phyloP scores from a whole-genome alignment of 2,888 invertebrate genomes.

The Drosophila buzzatii region DNA sequence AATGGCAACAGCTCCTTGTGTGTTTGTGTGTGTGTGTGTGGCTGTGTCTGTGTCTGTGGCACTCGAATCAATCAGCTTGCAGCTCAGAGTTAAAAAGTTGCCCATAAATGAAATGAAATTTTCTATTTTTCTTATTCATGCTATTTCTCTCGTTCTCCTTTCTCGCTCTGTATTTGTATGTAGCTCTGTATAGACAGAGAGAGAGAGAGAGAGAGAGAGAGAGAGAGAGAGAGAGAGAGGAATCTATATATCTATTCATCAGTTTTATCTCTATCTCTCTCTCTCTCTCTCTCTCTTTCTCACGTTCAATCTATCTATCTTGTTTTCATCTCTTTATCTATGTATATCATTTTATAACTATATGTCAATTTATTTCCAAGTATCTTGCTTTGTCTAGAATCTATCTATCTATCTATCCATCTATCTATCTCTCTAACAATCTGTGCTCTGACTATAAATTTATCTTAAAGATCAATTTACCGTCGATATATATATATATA shows the following conservation, averaged over 20 bases:
- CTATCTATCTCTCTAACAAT: no score
- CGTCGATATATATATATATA: neutral
- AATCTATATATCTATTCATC: neutral
- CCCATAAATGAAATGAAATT: constrained; percentile 27
- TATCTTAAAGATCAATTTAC: neutral
- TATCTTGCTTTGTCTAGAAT: neutral
- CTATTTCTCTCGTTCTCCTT: neutral
- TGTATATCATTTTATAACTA: neutral
- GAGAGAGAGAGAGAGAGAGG: no score
- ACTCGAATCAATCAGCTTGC: constrained; percentile 70
- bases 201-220: no score
- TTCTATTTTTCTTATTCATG: neutral
- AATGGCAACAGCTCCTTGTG: constrained; percentile 28
- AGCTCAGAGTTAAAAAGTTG: constrained; percentile 43
- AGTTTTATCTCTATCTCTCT: neutral
- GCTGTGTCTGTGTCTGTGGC: constrained; percentile 25
- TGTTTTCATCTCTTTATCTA: neutral
- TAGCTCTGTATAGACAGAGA: no score
- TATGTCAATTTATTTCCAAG: neutral
- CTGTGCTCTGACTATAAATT: no score
- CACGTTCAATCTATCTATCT: neutral
- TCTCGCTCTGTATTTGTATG: neutral
- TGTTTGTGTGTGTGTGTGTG: constrained; percentile 8
- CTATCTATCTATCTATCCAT: neutral
- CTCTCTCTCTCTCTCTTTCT: neutral